These are phyloP conservation scores for Drosophila eohydei DNA, from an alignment of 2,888 invertebrate species.

Conservation along the genomic window DNA sequence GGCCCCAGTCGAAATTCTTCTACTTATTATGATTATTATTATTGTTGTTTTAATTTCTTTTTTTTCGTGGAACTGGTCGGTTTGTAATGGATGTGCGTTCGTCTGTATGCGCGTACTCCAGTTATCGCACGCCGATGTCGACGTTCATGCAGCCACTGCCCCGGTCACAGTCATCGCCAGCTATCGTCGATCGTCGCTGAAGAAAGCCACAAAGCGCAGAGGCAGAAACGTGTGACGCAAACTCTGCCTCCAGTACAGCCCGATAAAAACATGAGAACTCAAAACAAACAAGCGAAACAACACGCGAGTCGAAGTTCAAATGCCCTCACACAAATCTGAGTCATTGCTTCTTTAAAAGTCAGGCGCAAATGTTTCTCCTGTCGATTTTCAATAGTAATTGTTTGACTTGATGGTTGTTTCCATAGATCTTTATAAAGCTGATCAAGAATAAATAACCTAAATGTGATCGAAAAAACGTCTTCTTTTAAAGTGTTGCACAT, in stretches of 20 bases:
- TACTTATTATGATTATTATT: conserved; percentile 43
- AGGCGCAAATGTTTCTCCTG: background rate
- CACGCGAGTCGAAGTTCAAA: background rate
- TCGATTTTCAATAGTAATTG: too few species aligned
- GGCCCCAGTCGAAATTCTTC: conserved; percentile 31
- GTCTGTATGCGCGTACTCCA: conserved; percentile 57
- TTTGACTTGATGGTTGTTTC: background rate
- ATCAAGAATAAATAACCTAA: background rate
- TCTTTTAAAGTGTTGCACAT: background rate
- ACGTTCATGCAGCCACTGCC: conserved; percentile 48
- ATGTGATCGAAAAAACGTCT: background rate
- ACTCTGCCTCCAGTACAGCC: conserved; percentile 51
- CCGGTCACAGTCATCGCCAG: conserved; percentile 41
- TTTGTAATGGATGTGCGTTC: conserved; percentile 14
- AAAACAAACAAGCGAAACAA: conserved; percentile 29
- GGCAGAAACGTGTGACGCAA: conserved; percentile 44
- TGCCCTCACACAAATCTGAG: conserved; percentile 5
- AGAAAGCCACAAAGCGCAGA: conserved; percentile 49
- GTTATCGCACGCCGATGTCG: conserved; percentile 68
- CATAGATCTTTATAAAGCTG: background rate
- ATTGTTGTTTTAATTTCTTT: conserved; percentile 43
- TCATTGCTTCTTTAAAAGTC: too few species aligned
- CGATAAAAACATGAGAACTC: conserved; percentile 70
- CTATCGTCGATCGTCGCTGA: conserved; percentile 32
- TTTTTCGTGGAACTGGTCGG: conserved; percentile 44